phyloP scores from a whole-genome alignment of 2,113 vertebrate species.

The Calidris pygmaea region DNA sequence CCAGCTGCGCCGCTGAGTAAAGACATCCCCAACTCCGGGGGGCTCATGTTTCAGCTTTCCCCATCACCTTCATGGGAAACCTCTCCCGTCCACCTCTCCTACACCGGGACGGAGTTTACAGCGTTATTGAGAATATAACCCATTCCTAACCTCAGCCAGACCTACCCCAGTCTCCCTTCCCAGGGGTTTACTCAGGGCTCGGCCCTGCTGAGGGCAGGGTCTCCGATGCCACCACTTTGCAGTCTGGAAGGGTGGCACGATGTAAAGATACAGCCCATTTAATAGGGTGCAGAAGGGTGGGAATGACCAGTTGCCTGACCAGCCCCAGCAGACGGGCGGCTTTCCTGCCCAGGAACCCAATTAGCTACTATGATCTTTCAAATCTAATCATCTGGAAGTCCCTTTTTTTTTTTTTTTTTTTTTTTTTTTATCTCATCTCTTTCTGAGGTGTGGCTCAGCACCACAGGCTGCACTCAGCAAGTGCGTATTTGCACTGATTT shows the following conservation, averaged over 20 bases:
- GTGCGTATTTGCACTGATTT: neutral
- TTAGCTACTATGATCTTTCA: neutral
- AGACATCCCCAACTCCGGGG: neutral
- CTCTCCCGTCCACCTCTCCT: neutral
- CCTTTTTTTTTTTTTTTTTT: neutral
- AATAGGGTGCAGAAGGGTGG: neutral
- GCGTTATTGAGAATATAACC: neutral
- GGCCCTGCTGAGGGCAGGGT: neutral
- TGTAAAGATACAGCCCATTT: neutral
- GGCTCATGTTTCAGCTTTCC: neutral
- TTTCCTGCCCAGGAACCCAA: neutral
- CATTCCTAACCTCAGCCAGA: neutral
- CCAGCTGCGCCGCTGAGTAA: neutral
- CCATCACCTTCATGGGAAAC: neutral
- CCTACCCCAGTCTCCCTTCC: neutral
- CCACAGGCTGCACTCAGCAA: neutral
- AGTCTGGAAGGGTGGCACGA: neutral
- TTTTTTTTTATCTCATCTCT: too few relatives aligned
- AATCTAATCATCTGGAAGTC: neutral
- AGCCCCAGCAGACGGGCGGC: neutral
- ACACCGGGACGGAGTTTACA: neutral
- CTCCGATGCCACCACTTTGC: neutral
- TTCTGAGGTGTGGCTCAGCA: neutral
- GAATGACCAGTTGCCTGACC: conserved; percentile 1
- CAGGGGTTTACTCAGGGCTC: neutral